Evolutionary conservation across 2,888 invertebrate genomes (phyloP).

Genomic region (Limnephilus lunatus): DNA sequence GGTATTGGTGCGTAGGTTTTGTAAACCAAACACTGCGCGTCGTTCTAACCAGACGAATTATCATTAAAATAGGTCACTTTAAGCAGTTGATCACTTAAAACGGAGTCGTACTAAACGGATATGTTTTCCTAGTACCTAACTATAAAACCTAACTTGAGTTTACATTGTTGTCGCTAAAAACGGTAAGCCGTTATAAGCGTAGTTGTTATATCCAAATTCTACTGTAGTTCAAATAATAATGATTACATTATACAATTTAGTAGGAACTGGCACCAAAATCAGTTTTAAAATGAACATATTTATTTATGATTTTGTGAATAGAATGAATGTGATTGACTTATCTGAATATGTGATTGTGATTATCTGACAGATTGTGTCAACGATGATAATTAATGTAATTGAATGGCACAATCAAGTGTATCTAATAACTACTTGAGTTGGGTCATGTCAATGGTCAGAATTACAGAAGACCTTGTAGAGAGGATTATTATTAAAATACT

Average conservation of each 20-base stretch:
- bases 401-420: neutral
- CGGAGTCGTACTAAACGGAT: too few relatives aligned
- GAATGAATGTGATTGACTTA: neutral
- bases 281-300: neutral
- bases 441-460: neutral
- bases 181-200: too few relatives aligned
- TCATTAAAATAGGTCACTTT: too few relatives aligned
- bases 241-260: neutral
- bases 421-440: neutral
- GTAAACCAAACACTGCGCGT: too few relatives aligned
- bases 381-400: conserved; percentile 8
- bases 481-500: neutral
- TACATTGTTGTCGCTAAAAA: too few relatives aligned
- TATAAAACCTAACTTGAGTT: too few relatives aligned
- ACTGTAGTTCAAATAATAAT: too few relatives aligned
- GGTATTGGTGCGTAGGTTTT: too few relatives aligned
- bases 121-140: too few relatives aligned
- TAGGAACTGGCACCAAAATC: neutral
- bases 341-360: neutral
- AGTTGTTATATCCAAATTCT: too few relatives aligned
- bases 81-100: too few relatives aligned
- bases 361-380: neutral
- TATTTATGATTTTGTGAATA: neutral
- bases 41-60: too few relatives aligned
- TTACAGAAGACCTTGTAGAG: neutral